A percentile compares a stretch with the other conserved stretches of the same genome.
Evolutionary conservation across 2,797 vertebrate species (phyloP).

Genomic region (Kryptopterus vitreolus): DNA sequence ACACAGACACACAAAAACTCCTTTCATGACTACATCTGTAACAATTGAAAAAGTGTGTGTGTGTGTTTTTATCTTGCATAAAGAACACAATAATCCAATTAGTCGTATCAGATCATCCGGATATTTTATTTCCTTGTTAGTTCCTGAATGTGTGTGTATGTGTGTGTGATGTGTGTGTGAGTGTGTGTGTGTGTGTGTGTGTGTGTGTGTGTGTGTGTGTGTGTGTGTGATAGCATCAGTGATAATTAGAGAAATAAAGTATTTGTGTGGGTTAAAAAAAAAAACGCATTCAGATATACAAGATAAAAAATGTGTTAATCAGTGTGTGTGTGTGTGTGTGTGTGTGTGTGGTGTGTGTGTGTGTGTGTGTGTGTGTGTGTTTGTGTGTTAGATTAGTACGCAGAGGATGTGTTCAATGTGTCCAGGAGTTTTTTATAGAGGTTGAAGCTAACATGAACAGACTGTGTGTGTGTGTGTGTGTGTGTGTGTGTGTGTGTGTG

Average conservation of each 20-base stretch:
- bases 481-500: neutral
- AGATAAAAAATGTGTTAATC: no score
- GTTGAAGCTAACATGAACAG: neutral
- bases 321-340: no score
- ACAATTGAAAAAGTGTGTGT: neutral
- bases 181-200: conserved; percentile 14
- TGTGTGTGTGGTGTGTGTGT: no score
- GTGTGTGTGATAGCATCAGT: neutral
- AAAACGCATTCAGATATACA: no score
- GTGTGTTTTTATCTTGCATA: neutral
- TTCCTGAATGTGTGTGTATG: conserved; percentile 16
- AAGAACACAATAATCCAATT: conserved; percentile 29
- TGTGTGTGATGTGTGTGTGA: conserved; percentile 31
- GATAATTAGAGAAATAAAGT: neutral
- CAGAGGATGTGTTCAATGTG: neutral
- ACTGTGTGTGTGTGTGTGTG: neutral
- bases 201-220: neutral
- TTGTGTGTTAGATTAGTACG: no score
- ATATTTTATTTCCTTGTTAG: conserved; percentile 21
- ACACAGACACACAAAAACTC: neutral
- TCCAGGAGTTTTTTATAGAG: no score
- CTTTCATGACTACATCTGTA: neutral
- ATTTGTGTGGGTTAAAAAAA: no score
- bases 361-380: neutral
- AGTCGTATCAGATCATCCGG: conserved; percentile 32